Evolutionary conservation across 2,888 invertebrate genomes (phyloP).

Genomic region (Drosophila conformis): DNA sequence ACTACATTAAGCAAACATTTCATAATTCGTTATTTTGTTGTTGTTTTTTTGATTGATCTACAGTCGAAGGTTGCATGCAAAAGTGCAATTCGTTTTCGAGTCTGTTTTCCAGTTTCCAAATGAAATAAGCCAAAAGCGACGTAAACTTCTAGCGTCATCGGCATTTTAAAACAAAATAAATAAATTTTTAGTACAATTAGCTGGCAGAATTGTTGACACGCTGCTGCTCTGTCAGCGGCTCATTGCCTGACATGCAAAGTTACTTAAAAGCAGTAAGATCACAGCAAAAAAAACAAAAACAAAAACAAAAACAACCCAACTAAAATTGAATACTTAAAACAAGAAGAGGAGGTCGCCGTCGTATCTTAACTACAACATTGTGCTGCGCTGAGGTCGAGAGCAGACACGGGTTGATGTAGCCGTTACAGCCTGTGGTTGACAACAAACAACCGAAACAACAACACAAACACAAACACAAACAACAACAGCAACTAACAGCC

Average conservation of each 20-base stretch:
- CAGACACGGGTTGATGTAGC: slow-evolving; percentile 40
- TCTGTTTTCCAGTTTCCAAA: slow-evolving; percentile 58
- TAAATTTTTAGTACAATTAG: slow-evolving; percentile 76
- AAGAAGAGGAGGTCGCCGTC: slow-evolving; percentile 56
- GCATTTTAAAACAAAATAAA: slow-evolving; percentile 57
- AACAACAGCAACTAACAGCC: not conserved
- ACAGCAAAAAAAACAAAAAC: slow-evolving; percentile 9
- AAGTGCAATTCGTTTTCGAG: slow-evolving; percentile 72
- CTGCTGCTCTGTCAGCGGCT: slow-evolving; percentile 45
- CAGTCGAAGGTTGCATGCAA: slow-evolving; percentile 79
- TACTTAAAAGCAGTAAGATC: slow-evolving; percentile 63
- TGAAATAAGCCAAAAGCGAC: slow-evolving; percentile 45
- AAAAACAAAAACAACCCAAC: slow-evolving; percentile 20
- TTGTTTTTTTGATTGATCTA: slow-evolving; percentile 74
- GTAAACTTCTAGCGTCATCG: slow-evolving; percentile 48
- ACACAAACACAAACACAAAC: not conserved
- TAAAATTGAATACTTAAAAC: slow-evolving; percentile 46
- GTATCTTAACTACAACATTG: slow-evolving; percentile 47
- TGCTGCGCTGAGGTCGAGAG: slow-evolving; percentile 31
- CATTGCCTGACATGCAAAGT: slow-evolving; percentile 74
- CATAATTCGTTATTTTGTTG: slow-evolving; percentile 23
- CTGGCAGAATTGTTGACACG: slow-evolving; percentile 70
- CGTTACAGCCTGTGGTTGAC: slow-evolving; percentile 41
- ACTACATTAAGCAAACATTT: slow-evolving; percentile 27
- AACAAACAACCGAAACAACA: slow-evolving; percentile 7